Percentiles rank a stretch among this genome's conserved stretches.
These are phyloP conservation scores for Pandemis cinnamomeana DNA, from an alignment of 2,888 invertebrate genomes.

Conservation along the genomic window DNA sequence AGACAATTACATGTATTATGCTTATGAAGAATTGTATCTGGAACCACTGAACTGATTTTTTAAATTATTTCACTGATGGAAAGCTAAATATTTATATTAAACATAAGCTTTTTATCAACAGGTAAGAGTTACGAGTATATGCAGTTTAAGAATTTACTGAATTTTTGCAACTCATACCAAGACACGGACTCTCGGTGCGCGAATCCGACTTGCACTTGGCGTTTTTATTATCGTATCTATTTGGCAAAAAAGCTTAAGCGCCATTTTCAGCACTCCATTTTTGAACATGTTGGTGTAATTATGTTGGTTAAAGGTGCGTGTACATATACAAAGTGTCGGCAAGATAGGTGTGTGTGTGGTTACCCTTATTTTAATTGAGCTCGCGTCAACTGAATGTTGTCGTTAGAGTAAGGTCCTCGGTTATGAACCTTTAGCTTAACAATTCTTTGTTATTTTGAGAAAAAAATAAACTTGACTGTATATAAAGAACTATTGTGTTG, in stretches of 20 bases:
- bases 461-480: conserved; percentile 80
- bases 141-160: no score
- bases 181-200: no score
- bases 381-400: conserved; percentile 9
- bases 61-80: no score
- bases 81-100: no score
- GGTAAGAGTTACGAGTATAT: no score
- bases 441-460: conserved; percentile 80
- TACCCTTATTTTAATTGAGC: not conserved
- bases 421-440: conserved; percentile 78
- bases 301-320: not conserved
- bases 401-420: conserved; percentile 66
- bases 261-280: not conserved
- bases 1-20: no score
- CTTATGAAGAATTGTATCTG: no score
- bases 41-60: no score
- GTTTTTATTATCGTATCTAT: not conserved
- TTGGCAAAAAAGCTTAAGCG: not conserved
- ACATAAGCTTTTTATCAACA: no score
- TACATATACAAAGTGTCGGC: conserved; percentile 2
- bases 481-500: conserved; percentile 55
- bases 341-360: conserved; percentile 1
- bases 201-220: no score
- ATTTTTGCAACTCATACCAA: no score
- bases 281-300: not conserved